phyloP scores from a whole-genome alignment of 2,797 vertebrate species.

The Sternotherus odoratus region DNA sequence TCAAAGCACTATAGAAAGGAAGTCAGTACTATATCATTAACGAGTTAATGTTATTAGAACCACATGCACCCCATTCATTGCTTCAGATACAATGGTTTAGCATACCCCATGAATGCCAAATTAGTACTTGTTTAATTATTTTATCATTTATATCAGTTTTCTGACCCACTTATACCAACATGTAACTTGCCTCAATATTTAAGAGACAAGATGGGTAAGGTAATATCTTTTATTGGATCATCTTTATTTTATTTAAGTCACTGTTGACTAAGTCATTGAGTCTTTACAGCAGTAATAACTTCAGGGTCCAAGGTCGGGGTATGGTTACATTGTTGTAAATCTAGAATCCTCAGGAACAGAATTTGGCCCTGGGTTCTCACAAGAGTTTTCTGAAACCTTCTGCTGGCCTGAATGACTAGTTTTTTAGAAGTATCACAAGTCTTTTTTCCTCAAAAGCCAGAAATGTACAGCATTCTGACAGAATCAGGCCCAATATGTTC shows the following conservation, averaged over 20 bases:
- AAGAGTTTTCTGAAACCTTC: neutral
- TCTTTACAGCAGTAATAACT: neutral
- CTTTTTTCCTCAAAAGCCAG: neutral
- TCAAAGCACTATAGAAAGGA: neutral
- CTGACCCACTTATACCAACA: neutral
- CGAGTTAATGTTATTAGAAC: neutral
- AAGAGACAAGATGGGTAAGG: neutral
- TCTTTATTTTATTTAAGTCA: neutral
- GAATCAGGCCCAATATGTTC: neutral
- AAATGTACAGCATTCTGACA: slow-evolving; percentile 35
- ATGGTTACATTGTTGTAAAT: rapidly evolving
- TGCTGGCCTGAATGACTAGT: neutral
- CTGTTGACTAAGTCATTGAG: rapidly evolving
- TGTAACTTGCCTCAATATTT: neutral
- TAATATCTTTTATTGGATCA: neutral
- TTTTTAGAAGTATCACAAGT: neutral
- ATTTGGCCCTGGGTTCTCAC: neutral
- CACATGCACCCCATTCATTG: rapidly evolving
- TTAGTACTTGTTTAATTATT: neutral
- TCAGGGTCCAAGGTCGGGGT: neutral
- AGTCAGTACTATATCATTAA: neutral
- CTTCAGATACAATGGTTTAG: neutral
- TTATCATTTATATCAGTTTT: neutral
- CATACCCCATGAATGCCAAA: rapidly evolving
- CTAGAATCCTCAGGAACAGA: rapidly evolving